These are phyloP conservation scores for Agrotis clavis DNA, from an alignment of 2,888 invertebrate species.

Conservation along the genomic window DNA sequence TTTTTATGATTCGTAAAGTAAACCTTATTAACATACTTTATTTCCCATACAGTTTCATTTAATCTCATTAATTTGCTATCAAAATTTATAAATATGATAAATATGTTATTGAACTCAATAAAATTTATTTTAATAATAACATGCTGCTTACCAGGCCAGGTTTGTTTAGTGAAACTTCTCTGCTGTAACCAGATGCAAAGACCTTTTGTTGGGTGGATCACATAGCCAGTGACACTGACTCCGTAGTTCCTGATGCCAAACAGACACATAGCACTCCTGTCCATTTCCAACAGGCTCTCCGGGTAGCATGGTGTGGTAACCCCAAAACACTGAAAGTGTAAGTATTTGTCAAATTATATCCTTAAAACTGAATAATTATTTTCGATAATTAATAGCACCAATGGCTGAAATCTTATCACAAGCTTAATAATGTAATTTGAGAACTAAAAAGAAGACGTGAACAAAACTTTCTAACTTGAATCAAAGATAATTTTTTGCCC, in stretches of 20 bases:
- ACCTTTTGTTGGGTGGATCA: slow-evolving; percentile 95
- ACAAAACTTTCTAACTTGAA: too few species aligned
- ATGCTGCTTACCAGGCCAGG: slow-evolving; percentile 94
- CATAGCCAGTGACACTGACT: slow-evolving; percentile 98
- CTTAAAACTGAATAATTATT: not conserved
- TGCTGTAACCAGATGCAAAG: slow-evolving; percentile 98
- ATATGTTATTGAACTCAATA: not conserved
- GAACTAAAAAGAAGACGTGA: too few species aligned
- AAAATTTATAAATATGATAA: not conserved
- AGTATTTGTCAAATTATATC: not conserved
- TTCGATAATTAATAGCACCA: not conserved
- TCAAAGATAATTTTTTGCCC: too few species aligned
- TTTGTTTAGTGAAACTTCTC: slow-evolving; percentile 97
- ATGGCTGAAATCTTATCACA: not conserved
- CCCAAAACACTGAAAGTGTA: slow-evolving; percentile 94
- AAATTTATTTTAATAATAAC: not conserved
- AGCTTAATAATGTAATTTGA: too few species aligned
- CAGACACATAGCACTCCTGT: slow-evolving; percentile 97
- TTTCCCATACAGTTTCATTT: not conserved
- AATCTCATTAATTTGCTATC: not conserved
- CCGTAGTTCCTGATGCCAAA: slow-evolving; percentile 99
- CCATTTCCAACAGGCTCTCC: slow-evolving; percentile 94
- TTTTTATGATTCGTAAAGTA: too few species aligned
- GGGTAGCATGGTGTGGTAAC: slow-evolving; percentile 93
- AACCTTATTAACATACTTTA: too few species aligned